phyloP scores from a whole-genome alignment of 2,888 invertebrate species.

The Parascotia fuliginaria region DNA sequence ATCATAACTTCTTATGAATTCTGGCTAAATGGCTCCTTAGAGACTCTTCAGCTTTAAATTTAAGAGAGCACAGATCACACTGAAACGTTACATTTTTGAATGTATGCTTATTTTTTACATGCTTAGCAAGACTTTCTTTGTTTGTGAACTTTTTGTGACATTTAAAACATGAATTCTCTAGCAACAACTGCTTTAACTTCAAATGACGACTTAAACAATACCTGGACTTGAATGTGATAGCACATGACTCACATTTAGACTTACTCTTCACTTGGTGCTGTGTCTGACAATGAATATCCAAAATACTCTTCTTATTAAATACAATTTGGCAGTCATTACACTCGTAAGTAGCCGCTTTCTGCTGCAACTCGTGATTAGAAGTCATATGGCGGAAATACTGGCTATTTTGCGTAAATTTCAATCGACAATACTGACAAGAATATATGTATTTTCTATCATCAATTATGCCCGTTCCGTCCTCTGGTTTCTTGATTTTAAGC shows the following conservation, averaged over 20 bases:
- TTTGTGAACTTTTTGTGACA: constrained; percentile 76
- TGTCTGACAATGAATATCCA: constrained; percentile 72
- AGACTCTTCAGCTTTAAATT: constrained; percentile 74
- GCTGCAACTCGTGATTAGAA: constrained; percentile 73
- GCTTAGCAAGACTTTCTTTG: constrained; percentile 68
- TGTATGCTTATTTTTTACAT: constrained; percentile 71
- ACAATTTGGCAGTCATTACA: constrained; percentile 77
- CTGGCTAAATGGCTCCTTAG: constrained; percentile 67
- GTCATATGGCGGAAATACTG: constrained; percentile 80
- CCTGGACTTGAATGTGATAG: constrained; percentile 76
- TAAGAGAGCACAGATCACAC: constrained; percentile 70
- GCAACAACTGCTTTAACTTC: constrained; percentile 70
- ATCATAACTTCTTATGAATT: constrained; percentile 78
- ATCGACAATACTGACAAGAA: constrained; percentile 74
- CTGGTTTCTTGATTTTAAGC: constrained; percentile 54
- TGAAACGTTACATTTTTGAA: constrained; percentile 70
- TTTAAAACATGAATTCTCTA: constrained; percentile 72
- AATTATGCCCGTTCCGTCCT: constrained; percentile 44
- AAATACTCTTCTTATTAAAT: constrained; percentile 67
- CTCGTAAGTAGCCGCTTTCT: constrained; percentile 68
- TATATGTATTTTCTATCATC: constrained; percentile 70
- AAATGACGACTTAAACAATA: constrained; percentile 76
- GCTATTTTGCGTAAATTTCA: constrained; percentile 77
- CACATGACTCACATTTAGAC: constrained; percentile 73
- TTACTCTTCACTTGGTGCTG: constrained; percentile 72